These are phyloP conservation scores for Hylaeus volcanicus DNA, from an alignment of 1,140 invertebrate species.

Conservation along the genomic window DNA sequence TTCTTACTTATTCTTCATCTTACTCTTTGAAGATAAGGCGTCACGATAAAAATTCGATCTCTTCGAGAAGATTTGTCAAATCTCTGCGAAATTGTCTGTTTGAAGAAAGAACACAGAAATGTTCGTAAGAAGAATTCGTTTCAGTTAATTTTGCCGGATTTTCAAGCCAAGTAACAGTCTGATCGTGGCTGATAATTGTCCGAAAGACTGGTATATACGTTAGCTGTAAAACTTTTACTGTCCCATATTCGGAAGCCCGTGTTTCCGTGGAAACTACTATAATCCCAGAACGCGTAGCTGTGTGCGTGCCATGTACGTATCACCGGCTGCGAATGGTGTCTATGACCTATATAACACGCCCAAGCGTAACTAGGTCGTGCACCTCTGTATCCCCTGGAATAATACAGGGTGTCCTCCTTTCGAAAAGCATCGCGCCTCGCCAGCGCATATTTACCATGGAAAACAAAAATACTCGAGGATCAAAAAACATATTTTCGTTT, in stretches of 20 bases:
- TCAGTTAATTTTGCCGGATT: neutral
- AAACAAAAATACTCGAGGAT: neutral
- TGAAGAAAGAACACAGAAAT: neutral
- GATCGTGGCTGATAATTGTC: slow-evolving; percentile 5
- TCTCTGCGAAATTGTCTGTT: neutral
- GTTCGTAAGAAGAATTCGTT: neutral
- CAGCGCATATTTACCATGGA: too few species aligned
- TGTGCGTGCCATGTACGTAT: slow-evolving; percentile 29
- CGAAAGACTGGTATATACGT: neutral
- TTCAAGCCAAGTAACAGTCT: neutral
- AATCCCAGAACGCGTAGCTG: slow-evolving; percentile 12
- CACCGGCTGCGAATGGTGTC: slow-evolving; percentile 72
- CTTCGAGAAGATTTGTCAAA: too few species aligned
- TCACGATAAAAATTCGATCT: too few species aligned
- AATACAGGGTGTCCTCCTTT: slow-evolving; percentile 74
- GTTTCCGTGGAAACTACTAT: slow-evolving; percentile 48
- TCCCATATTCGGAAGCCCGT: slow-evolving; percentile 31
- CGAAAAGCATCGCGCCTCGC: slow-evolving; percentile 8
- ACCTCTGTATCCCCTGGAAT: slow-evolving; percentile 78
- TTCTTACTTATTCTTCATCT: too few species aligned
- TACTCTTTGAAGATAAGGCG: too few species aligned
- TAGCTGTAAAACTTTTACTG: slow-evolving; percentile 32
- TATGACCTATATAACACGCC: slow-evolving; percentile 79
- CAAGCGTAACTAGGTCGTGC: slow-evolving; percentile 77
- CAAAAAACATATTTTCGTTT: neutral